A percentile compares a stretch with the other conserved stretches of the same genome.
Conservation (phyloP, 2,113 vertebrate species). For the Dasyornis broadbenti region DNA sequence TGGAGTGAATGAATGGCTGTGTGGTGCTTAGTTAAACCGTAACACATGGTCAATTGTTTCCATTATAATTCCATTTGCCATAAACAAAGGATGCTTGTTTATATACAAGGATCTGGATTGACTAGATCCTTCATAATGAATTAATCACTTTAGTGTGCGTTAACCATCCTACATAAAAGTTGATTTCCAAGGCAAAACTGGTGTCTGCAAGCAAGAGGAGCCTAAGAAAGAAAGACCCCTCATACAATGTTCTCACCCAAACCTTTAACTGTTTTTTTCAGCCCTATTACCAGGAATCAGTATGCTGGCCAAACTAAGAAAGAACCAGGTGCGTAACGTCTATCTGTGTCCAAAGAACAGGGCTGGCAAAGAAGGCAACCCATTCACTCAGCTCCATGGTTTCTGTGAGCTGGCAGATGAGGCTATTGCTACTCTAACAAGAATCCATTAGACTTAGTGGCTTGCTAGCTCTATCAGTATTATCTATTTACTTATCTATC, state of each 20-base stretch:
- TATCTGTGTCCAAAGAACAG: background rate
- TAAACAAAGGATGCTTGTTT: background rate
- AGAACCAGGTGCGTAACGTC: background rate
- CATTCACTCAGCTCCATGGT: background rate
- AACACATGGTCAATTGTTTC: background rate
- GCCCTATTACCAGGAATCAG: background rate
- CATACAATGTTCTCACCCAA: background rate
- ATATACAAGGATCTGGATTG: background rate
- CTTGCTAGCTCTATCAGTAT: background rate
- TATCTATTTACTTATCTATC: background rate
- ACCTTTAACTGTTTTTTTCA: background rate
- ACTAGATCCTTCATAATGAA: background rate
- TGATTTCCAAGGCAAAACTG: background rate
- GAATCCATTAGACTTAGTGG: background rate
- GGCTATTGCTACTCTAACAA: background rate
- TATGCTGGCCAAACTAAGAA: background rate
- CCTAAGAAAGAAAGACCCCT: background rate
- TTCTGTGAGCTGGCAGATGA: background rate
- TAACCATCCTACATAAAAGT: accelerated
- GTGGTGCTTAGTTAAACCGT: background rate
- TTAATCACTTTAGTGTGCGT: background rate
- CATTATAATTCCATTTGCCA: background rate
- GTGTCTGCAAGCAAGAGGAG: background rate
- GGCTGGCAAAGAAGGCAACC: background rate
- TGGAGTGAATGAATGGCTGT: background rate